A percentile compares a stretch with the other conserved stretches of the same genome.
Evolutionary conservation across 2,113 vertebrate species (phyloP).

Genomic region (Hymenochirus boettgeri): DNA sequence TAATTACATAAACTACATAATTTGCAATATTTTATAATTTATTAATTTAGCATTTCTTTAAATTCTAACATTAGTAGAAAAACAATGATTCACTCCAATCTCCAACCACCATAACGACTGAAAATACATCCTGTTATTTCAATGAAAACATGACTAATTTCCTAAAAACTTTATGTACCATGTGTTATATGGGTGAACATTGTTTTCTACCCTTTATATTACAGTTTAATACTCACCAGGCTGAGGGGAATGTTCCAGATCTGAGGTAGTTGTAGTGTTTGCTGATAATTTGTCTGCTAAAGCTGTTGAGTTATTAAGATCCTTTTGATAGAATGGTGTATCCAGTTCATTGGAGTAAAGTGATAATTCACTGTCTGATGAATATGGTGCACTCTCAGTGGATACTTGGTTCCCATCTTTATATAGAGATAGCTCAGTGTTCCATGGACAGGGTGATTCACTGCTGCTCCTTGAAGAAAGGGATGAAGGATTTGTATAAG

Average conservation of each 20-base stretch:
- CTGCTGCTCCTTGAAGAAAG: neutral
- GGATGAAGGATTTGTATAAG: neutral
- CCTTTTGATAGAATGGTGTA: neutral
- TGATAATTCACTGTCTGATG: neutral
- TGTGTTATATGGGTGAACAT: too few species aligned
- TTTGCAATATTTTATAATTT: too few species aligned
- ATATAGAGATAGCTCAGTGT: neutral
- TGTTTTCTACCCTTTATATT: too few species aligned
- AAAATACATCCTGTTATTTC: too few species aligned
- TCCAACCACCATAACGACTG: too few species aligned
- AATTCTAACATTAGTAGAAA: too few species aligned
- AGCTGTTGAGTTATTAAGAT: neutral
- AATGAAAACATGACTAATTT: too few species aligned
- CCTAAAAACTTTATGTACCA: too few species aligned
- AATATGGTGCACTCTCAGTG: neutral
- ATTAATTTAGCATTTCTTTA: too few species aligned
- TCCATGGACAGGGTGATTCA: neutral
- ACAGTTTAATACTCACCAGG: conserved; percentile 25
- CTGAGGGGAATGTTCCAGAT: conserved; percentile 3
- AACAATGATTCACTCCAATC: too few species aligned
- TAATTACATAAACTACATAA: too few species aligned
- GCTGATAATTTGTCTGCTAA: neutral
- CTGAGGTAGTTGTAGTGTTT: neutral
- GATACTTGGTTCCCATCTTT: neutral
- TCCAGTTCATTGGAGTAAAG: neutral